Evolutionary conservation across 2,113 vertebrate genomes (phyloP), one percentile per base, ranked within the genome.

Genomic region (Sander vitreus): DNA sequence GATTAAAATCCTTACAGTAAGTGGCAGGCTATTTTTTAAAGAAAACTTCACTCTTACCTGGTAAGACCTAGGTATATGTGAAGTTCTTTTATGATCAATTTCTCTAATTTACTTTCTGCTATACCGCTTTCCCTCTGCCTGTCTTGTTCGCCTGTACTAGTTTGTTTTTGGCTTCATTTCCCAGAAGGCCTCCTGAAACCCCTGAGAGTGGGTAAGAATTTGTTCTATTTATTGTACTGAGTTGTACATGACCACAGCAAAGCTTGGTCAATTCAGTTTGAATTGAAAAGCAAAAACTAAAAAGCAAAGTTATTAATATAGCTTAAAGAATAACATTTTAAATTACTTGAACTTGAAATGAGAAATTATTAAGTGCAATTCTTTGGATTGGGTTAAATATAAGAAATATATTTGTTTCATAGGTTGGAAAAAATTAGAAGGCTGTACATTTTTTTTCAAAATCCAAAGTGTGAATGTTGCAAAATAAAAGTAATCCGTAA

Each of bases 1-100:
- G 87, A 92, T 90, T 81, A 80, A 88, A 89, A 58, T 43, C 65
- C 80, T 83, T n/a, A 89, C 76, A 78, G 39, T 79, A 58, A 51
- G 57, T 67, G 85, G 83, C 80, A 68, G 77, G 70, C 27, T 59
- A 55, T 71, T 88, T 43, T 84, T 57, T 62, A 76, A 54, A 68
- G 71, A 76, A 73, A 88, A 57, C 9, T 2, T 19, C 43, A 12
- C 30, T 70, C 65, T 53, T 50, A 63, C 70, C 58, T 50, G 21
- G 30, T 36, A 72, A 64, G 13, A 68, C 27, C 23, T 48, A 47
- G 9, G 11, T 45, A 16, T 48, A 25, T 25, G 83, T 79, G 51
- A 60, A 65, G 78, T 66, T 68, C 18, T 33, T 84, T 79, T 84
- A 25, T 83, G 77, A 83, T 84, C 50, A 71, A 90, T 74, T 85